Conservation (phyloP, 2,113 vertebrate genomes). For the Petrocephalus microphthalmus region DNA sequence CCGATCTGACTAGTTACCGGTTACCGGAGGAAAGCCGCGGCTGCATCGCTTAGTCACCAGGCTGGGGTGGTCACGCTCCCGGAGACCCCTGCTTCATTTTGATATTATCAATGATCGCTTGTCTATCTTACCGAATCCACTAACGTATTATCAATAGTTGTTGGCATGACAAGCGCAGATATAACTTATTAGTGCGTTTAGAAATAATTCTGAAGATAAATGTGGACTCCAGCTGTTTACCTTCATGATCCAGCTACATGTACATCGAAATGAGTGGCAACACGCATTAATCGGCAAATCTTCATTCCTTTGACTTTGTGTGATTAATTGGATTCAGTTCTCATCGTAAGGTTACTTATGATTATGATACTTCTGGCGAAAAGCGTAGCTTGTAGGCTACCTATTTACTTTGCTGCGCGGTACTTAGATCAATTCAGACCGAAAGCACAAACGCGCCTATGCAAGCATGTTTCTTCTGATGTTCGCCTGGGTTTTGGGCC, state of each 20-base stretch:
- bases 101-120: background rate
- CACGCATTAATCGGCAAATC: background rate
- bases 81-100: background rate
- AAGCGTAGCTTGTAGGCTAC: background rate
- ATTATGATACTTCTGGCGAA: background rate
- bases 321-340: background rate
- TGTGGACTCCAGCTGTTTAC: background rate
- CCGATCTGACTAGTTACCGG: constrained; percentile 3
- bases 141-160: background rate
- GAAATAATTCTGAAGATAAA: background rate
- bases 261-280: background rate
- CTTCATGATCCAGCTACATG: background rate
- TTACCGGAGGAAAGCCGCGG: background rate
- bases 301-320: background rate
- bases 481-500: background rate
- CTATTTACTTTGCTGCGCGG: background rate
- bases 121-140: background rate
- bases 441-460: background rate
- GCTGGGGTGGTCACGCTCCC: background rate
- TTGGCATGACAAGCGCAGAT: background rate
- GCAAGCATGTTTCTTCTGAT: background rate
- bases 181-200: background rate
- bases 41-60: background rate
- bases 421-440: background rate
- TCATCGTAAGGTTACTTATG: background rate